Base-by-base conservation (phyloP, 2,113 vertebrate genomes). In the Mesembrinibis cayennensis region DNA sequence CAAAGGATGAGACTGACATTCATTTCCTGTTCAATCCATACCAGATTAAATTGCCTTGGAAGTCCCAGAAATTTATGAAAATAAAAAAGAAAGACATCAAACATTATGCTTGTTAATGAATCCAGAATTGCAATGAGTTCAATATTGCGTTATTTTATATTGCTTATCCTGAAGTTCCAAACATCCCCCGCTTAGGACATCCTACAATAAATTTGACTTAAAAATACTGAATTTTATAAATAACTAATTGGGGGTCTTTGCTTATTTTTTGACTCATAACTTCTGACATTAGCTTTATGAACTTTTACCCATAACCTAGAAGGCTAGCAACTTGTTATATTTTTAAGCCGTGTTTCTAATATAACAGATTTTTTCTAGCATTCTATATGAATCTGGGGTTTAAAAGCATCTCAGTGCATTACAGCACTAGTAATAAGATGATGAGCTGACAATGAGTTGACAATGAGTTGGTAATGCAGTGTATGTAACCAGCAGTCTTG, bases 221-320 rank as follows among this genome's bases (percentile, higher is more conserved):
- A 90, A 93, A 83, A 30, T 47, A 36, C 16, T 18, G 6, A 25
- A 3, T 22, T 76, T 74, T 88, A 30, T 76, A 56, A 53, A 30
- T 52, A 67, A 66, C 3, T 50, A 9, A 11, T 30, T 32, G 3
- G 9, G 10, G 0, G 3, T 14, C 2, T 56, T 83, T 45, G 11
- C 5, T 82, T 77, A 50, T 59, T 71, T 89, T 94, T 78, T 69
- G 2, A 22, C 25, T 49, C 4, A 0, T 34, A 50, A 40, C 16
- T 87, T 76, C 11, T 49, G 42, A 56, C 3, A 25, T 29, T 40
- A n/a, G 2, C 3, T 73, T 65, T 77, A 44, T 58, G 7, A 89
- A 34, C 17, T 81, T 62, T 40, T 53, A 30, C 22, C 23, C 18
- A 26, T 40, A 70, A 53, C 2, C 6, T 30, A 20, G 38, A 52